phyloP scores from a whole-genome alignment of 2,797 vertebrate species.

The Notolabrus celidotus region DNA sequence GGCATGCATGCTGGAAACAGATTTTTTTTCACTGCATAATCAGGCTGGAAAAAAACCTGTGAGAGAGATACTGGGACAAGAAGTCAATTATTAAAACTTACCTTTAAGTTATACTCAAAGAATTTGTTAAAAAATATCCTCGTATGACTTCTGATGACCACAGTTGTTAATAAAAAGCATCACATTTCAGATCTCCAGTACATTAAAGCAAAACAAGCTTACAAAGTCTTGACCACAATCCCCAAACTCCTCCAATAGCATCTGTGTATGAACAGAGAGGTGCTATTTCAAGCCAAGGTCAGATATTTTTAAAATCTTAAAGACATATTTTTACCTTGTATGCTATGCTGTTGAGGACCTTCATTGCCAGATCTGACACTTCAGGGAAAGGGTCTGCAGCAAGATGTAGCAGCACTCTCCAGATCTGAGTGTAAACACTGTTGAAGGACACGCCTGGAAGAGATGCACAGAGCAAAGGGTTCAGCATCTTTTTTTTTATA shows the following conservation, averaged over 20 bases:
- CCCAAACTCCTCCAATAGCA: background rate
- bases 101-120: conserved; percentile 15
- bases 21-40: conserved; percentile 44
- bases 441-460: conserved; percentile 95
- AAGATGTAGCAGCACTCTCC: conserved; percentile 95
- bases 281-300: no score
- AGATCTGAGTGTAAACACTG: conserved; percentile 99
- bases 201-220: background rate
- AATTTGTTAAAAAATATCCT: conserved; percentile 1
- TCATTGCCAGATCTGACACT: conserved; percentile 97
- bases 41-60: conserved; percentile 18
- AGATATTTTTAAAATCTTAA: background rate
- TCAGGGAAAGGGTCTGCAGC: conserved; percentile 97
- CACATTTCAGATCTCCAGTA: no score
- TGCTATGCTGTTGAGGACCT: conserved; percentile 96
- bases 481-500: background rate
- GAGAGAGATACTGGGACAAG: conserved; percentile 14
- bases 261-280: background rate
- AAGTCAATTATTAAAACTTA: conserved; percentile 14
- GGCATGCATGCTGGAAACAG: conserved; percentile 25
- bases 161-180: background rate
- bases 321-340: conserved; percentile 89
- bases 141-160: conserved; percentile 5
- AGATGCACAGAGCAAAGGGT: conserved; percentile 5
- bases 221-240: background rate